A percentile compares a stretch with the other conserved stretches of the same genome.
phyloP scores from a whole-genome alignment of 2,113 vertebrate species.

The Zapus hudsonius region DNA sequence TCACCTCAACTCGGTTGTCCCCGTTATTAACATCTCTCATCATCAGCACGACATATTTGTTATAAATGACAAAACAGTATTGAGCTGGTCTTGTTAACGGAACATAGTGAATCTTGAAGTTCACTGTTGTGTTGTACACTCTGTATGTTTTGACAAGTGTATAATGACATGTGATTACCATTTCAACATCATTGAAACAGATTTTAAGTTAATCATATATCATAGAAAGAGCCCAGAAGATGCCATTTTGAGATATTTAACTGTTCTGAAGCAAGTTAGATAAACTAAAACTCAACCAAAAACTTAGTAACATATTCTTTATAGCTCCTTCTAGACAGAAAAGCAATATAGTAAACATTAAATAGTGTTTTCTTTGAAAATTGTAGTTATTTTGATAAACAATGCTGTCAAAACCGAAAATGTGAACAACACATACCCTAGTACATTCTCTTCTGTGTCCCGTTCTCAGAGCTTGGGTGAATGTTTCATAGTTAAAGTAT shows the following conservation, averaged over 20 bases:
- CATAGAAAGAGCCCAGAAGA: not conserved
- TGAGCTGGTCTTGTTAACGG: not conserved
- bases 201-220: not conserved
- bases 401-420: slow-evolving; percentile 79
- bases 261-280: slow-evolving; percentile 59
- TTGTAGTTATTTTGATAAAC: slow-evolving; percentile 83
- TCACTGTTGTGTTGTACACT: not conserved
- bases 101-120: not conserved
- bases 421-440: slow-evolving; percentile 42
- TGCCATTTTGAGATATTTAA: slow-evolving; percentile 79
- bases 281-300: slow-evolving; percentile 62
- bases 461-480: slow-evolving; percentile 73
- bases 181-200: not conserved
- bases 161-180: not conserved
- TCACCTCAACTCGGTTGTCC: not conserved
- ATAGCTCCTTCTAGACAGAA: slow-evolving; percentile 68
- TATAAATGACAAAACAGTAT: not conserved
- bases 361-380: slow-evolving; percentile 77
- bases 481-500: slow-evolving; percentile 80
- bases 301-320: slow-evolving; percentile 79
- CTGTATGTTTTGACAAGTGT: not conserved
- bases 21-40: not conserved
- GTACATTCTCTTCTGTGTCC: slow-evolving; percentile 66
- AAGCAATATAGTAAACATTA: slow-evolving; percentile 78
- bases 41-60: not conserved